phyloP scores from a whole-genome alignment of 2,888 invertebrate species.

The Erebia aethiops region DNA sequence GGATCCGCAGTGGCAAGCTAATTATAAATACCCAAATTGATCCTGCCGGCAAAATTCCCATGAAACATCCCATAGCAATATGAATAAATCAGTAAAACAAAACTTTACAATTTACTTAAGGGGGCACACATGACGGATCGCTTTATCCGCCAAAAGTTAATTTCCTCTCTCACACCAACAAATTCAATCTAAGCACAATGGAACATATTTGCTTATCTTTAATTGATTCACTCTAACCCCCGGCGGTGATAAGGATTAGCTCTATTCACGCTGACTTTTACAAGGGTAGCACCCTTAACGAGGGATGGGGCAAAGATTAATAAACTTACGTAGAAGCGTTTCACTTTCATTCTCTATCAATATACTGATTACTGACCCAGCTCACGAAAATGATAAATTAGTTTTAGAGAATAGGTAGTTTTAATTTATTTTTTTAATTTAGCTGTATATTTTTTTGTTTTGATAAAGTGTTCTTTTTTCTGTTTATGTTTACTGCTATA shows the following conservation, averaged over 20 bases:
- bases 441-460: neutral
- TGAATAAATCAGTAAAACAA: constrained; percentile 47
- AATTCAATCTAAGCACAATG: constrained; percentile 73
- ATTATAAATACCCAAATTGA: no score
- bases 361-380: no score
- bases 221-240: constrained; percentile 82
- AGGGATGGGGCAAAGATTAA: constrained; percentile 59
- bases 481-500: no score
- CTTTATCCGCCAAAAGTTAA: constrained; percentile 75
- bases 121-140: constrained; percentile 69
- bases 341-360: no score
- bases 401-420: no score
- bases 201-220: constrained; percentile 82
- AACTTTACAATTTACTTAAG: constrained; percentile 61
- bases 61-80: constrained; percentile 21
- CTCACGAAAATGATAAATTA: no score
- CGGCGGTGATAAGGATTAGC: constrained; percentile 78
- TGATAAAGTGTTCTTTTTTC: neutral
- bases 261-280: constrained; percentile 82
- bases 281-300: constrained; percentile 79
- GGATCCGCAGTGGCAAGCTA: no score
- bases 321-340: neutral
- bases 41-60: constrained; percentile 6
- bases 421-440: no score
- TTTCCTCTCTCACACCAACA: constrained; percentile 76